Evolutionary conservation across 2,888 invertebrate species (phyloP), one percentile per base, ranked within the genome.

Genomic region (Gastracanthus pulcherrimus): DNA sequence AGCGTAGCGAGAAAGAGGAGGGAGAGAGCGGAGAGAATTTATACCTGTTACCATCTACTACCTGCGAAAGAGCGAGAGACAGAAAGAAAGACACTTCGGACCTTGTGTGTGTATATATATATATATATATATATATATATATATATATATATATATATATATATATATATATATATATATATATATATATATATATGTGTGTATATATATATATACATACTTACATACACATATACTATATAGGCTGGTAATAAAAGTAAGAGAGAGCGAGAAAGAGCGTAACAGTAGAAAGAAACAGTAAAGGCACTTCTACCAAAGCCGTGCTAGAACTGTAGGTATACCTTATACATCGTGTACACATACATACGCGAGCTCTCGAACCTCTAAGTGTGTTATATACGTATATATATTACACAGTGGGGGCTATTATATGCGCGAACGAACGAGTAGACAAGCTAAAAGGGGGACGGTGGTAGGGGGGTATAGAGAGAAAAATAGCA

Each of bases 401-500:
- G 3, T 55, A 48, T 74, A 36, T 74, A 26, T 23, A 36, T 62
- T 13, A 19, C 29, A 23, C 58, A 7, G 11, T 58, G 26, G 23
- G 26, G 9, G 11, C 11, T 26, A n/a, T n/a, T n/a, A n/a, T n/a
- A n/a, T n/a, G n/a, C n/a, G n/a, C n/a, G n/a, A n/a, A n/a, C n/a
- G n/a, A n/a, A n/a, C n/a, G n/a, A n/a, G n/a, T n/a, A n/a, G n/a
- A n/a, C n/a, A n/a, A n/a, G n/a, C n/a, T n/a, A n/a, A n/a, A n/a
- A n/a, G 26, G 5, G 19, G 23, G 58, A 29, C 11, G 58, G 23
- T 11, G 58, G 26, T 5, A 19, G 34, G 13, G n/a, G 62, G 19
- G 55, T 23, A 23, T 19, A 64, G 29, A 76, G 38, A 71, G 72
- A n/a, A n/a, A n/a, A n/a, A n/a, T 76, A 67, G 75, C 74, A 58